Evolutionary conservation across 2,797 vertebrate species (phyloP), one percentile per base, ranked within the genome.

Genomic region (Gymnocypris eckloni): DNA sequence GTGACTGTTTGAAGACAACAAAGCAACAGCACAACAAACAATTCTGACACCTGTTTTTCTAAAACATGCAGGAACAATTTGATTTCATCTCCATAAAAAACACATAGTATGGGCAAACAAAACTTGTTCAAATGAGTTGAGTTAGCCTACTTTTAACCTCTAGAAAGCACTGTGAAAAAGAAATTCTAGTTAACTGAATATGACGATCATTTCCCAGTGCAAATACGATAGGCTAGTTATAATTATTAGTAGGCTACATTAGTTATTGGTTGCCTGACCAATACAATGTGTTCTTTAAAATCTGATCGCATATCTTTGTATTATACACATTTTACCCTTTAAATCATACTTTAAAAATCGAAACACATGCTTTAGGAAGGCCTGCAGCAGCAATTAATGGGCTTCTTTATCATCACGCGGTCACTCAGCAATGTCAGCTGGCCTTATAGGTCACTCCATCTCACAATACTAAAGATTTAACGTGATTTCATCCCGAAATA

Each of bases 381-480:
- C 80, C 33, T 71, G 4, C 16, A 4, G 3, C 41, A 33, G 69
- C 4, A 39, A 39, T 54, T 28, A 6, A 73, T 39, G 4, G 13
- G 12, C 12, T 41, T 67, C 16, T 77, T 77, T 16, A 12, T 70
- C 64, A 43, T 7, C 25, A 37, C 81, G 85, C 86, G 88, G 93
- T 93, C 94, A 94, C 93, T 92, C 88, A 86, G 90, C 95, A 95
- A 95, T 94, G 94, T 95, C 95, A 94, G 85, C 88, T 86, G 16
- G 90, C 90, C 90, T 92, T 91, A 75, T 78, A 80, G 77, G 85
- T 84, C 71, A 88, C 67, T 45, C 48, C 83, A 54, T 78, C 56
- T 83, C 67, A 69, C 67, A 69, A 20, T 43, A 37, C 41, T 2
- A 75, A 13, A 20, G 16, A 54, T 59, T 70, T 69, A 41, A 48